Conservation (phyloP, 2,888 invertebrate species). For the Eutolmus rufibarbis region DNA sequence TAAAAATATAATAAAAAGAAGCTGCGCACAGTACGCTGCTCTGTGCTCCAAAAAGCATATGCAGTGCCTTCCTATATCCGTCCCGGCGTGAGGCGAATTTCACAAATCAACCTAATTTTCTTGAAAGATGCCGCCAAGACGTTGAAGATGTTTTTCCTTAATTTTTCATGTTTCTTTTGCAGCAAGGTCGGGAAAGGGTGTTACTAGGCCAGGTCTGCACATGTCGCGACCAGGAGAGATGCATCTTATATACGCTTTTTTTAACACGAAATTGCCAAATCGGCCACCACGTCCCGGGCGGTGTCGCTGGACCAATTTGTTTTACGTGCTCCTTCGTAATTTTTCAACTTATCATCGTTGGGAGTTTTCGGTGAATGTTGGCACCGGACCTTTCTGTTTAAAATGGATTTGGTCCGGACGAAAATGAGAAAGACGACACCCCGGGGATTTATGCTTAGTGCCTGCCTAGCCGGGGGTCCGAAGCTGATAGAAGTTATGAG, state of each 20-base stretch:
- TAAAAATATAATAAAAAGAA: not conserved
- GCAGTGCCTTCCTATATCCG: not conserved
- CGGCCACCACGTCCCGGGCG: not conserved
- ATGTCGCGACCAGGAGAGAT: not conserved
- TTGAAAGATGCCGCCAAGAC: not conserved
- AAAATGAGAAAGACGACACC: conserved; percentile 7
- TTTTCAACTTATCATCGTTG: conserved; percentile 11
- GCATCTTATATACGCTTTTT: not conserved
- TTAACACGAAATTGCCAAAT: conserved; percentile 22
- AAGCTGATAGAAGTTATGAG: not conserved
- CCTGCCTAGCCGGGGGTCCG: not conserved
- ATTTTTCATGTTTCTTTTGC: not conserved
- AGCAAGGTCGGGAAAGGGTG: conserved; percentile 21
- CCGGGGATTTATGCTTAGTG: not conserved
- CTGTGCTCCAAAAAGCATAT: not conserved
- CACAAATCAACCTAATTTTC: conserved; percentile 23
- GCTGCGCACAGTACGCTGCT: not conserved
- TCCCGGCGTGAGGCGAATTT: not conserved
- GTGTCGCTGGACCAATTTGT: conserved; percentile 25
- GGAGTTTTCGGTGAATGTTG: not conserved
- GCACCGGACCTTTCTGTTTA: conserved; percentile 4
- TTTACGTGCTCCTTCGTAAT: conserved; percentile 13
- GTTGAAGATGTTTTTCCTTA: not conserved
- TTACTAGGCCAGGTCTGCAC: conserved; percentile 27
- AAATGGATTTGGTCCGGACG: conserved; percentile 27